These are phyloP conservation scores for Melanerpes formicivorus DNA, from an alignment of 2,113 vertebrate species.

Conservation along the genomic window DNA sequence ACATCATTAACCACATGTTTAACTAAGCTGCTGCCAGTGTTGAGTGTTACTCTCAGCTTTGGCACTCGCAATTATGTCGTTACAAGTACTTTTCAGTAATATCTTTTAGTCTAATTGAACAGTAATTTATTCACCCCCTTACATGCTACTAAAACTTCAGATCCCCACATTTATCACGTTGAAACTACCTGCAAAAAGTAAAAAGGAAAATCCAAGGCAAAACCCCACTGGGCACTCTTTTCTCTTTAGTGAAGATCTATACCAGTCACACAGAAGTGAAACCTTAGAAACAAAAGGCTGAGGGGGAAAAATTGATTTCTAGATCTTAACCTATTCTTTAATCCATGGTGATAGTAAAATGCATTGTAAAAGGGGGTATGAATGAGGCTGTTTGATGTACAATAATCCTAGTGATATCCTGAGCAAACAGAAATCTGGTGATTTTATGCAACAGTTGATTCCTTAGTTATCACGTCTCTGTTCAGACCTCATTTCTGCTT, in stretches of 20 bases:
- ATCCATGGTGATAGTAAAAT: conserved; percentile 1
- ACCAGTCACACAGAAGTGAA: neutral
- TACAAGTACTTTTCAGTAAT: conserved; percentile 58
- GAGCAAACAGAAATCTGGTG: neutral
- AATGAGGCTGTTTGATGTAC: neutral
- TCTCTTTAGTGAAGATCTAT: neutral
- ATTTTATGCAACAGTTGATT: neutral
- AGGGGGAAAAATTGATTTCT: neutral
- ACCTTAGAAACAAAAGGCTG: neutral
- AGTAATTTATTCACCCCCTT: conserved; percentile 48
- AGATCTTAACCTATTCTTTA: conserved; percentile 9
- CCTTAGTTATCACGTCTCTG: neutral
- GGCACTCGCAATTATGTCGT: conserved; percentile 61
- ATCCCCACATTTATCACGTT: neutral
- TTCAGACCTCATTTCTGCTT: neutral
- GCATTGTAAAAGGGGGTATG: neutral
- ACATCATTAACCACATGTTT: conserved; percentile 73
- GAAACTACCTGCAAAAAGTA: neutral
- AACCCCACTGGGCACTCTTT: neutral
- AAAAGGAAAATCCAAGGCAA: neutral
- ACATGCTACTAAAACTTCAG: conserved; percentile 45
- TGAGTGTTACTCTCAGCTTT: conserved; percentile 61
- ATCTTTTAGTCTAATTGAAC: conserved; percentile 73
- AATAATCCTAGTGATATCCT: conserved; percentile 39
- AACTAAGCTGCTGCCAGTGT: conserved; percentile 67